phyloP scores from a whole-genome alignment of 2,113 vertebrate species.

The Oreochromis spilurus region DNA sequence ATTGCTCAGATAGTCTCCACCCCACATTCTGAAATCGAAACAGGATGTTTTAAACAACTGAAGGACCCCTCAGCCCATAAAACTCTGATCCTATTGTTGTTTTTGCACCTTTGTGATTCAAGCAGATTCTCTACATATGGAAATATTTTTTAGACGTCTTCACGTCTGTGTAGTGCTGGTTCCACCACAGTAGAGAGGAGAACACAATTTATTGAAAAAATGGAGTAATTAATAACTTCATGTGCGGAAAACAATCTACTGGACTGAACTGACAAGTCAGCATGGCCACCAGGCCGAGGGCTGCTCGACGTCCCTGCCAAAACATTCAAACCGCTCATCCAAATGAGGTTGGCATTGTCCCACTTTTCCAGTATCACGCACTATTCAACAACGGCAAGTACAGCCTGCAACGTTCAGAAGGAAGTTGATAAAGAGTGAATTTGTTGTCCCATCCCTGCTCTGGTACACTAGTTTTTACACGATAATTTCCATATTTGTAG shows the following conservation, averaged over 20 bases:
- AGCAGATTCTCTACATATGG: background rate
- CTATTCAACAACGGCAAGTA: background rate
- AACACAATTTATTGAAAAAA: background rate
- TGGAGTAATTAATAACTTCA: background rate
- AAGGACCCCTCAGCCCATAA: background rate
- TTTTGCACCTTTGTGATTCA: background rate
- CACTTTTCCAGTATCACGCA: background rate
- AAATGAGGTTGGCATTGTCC: background rate
- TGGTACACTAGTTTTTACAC: background rate
- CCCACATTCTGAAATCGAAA: background rate
- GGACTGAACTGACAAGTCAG: background rate
- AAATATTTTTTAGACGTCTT: background rate
- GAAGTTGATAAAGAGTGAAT: background rate
- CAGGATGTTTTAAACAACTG: background rate
- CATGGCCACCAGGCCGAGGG: background rate
- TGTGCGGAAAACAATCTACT: background rate
- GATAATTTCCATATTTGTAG: background rate
- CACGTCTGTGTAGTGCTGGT: background rate
- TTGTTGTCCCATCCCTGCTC: rapidly evolving
- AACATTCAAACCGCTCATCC: background rate
- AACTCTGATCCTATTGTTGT: background rate
- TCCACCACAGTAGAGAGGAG: rapidly evolving
- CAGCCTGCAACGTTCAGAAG: background rate
- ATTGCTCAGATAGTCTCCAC: background rate
- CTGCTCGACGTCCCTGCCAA: background rate